Evolutionary conservation across 2,113 vertebrate species (phyloP).

Genomic region (Bubo blakistoni): DNA sequence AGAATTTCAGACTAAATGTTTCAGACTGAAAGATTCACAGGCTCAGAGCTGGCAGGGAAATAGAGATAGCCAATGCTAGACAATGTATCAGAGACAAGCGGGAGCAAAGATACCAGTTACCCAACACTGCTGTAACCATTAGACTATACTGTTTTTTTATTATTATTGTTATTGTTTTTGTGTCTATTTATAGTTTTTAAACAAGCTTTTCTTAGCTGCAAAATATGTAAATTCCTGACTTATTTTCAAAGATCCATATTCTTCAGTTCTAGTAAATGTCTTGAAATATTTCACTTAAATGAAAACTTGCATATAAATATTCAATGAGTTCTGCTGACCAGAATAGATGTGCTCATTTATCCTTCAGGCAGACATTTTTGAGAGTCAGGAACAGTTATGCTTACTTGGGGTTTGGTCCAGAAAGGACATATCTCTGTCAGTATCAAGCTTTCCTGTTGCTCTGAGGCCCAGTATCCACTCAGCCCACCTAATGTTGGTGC

Average conservation of each 20-base stretch:
- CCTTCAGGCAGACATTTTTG: slow-evolving; percentile 63
- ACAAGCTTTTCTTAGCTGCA: slow-evolving; percentile 4
- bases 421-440: slow-evolving; percentile 23
- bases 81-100: background rate
- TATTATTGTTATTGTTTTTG: background rate
- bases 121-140: background rate
- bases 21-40: background rate
- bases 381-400: slow-evolving; percentile 39
- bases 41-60: background rate
- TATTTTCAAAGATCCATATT: slow-evolving; percentile 57
- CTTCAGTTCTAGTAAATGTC: slow-evolving; percentile 62
- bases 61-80: background rate
- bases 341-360: slow-evolving; percentile 74
- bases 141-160: background rate
- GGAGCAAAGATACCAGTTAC: background rate
- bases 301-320: slow-evolving; percentile 75
- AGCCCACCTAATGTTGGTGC: slow-evolving; percentile 5
- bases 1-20: background rate
- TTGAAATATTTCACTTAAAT: slow-evolving; percentile 71
- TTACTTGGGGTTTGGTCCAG: slow-evolving; percentile 58
- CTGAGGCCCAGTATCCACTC: slow-evolving; percentile 30
- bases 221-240: slow-evolving; percentile 36
- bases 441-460: background rate
- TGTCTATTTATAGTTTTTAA: slow-evolving; percentile 29
- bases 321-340: slow-evolving; percentile 74